Evolutionary conservation across 2,888 invertebrate genomes (phyloP).

Genomic region (Cryptocephalus primarius): DNA sequence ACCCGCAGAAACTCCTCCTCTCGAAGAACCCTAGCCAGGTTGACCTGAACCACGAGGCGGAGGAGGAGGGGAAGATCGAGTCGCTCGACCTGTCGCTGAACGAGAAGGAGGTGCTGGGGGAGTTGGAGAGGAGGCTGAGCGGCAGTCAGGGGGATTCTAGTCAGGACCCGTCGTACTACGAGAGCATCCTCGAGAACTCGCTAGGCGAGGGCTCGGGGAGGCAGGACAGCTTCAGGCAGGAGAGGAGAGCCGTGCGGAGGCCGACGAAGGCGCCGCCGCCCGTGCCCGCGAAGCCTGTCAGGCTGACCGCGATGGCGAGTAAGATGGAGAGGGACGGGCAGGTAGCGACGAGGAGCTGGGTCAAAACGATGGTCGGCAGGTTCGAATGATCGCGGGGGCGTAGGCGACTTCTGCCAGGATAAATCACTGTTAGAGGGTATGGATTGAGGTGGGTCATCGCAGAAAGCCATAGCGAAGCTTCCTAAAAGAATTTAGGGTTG

Average conservation of each 20-base stretch:
- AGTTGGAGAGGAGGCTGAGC: slow-evolving; percentile 25
- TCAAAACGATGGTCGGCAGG: slow-evolving; percentile 62
- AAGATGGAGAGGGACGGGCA: not conserved
- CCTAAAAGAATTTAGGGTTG: no score
- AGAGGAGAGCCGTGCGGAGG: slow-evolving; percentile 21
- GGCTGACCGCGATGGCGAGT: slow-evolving; percentile 11
- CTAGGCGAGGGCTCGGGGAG: slow-evolving; percentile 25
- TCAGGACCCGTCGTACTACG: slow-evolving; percentile 27
- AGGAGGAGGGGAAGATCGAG: slow-evolving; percentile 20
- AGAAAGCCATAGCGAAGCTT: no score
- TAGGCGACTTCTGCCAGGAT: not conserved
- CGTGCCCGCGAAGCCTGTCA: slow-evolving; percentile 49
- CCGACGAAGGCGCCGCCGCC: slow-evolving; percentile 50
- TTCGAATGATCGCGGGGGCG: slow-evolving; percentile 44
- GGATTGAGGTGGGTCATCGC: no score
- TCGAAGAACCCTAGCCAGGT: slow-evolving; percentile 20
- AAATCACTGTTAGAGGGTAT: no score
- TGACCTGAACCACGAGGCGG: slow-evolving; percentile 13
- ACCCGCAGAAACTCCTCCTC: slow-evolving; percentile 56
- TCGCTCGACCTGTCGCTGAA: slow-evolving; percentile 30
- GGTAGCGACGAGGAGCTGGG: slow-evolving; percentile 41
- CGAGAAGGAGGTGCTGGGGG: slow-evolving; percentile 34
- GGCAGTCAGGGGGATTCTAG: not conserved
- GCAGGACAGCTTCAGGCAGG: slow-evolving; percentile 24
- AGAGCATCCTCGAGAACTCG: slow-evolving; percentile 30